Conservation (phyloP, 2,113 vertebrate species). For the Lates calcarifer region DNA sequence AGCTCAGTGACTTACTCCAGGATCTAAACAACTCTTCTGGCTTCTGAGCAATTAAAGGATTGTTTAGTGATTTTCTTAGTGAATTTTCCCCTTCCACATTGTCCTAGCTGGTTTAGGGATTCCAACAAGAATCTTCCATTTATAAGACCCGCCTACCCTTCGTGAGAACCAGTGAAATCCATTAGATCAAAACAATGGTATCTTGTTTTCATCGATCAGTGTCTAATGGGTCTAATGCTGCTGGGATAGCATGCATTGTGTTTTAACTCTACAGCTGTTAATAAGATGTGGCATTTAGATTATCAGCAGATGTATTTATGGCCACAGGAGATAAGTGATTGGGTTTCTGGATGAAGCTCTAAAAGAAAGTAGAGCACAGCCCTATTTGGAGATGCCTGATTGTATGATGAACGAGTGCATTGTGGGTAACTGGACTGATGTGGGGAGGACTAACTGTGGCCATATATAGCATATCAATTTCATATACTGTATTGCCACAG, state of each 20-base stretch:
- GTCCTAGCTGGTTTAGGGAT: conserved; percentile 16
- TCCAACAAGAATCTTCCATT: conserved; percentile 44
- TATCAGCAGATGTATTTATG: conserved; percentile 75
- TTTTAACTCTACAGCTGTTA: conserved; percentile 62
- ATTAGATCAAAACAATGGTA: conserved; percentile 68
- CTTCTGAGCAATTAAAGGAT: background rate
- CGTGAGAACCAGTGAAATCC: conserved; percentile 57
- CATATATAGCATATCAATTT: conserved; percentile 70
- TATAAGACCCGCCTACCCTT: background rate
- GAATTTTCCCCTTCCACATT: background rate
- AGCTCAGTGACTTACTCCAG: conserved; percentile 11
- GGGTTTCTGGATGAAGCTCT: conserved; percentile 63
- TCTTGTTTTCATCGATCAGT: conserved; percentile 73
- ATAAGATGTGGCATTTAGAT: conserved; percentile 73
- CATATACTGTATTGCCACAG: conserved; percentile 24
- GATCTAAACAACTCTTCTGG: background rate
- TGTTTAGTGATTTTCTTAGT: background rate
- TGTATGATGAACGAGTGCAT: conserved; percentile 53
- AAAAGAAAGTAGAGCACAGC: conserved; percentile 59
- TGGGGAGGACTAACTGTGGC: conserved; percentile 48
- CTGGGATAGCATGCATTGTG: conserved; percentile 43
- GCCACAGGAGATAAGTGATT: conserved; percentile 70
- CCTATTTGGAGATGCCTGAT: conserved; percentile 73
- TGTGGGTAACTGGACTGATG: conserved; percentile 57
- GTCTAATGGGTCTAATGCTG: conserved; percentile 65